Evolutionary conservation across 2,113 vertebrate genomes (phyloP), one percentile per base, ranked within the genome.

Genomic region (Callaeas wilsoni): DNA sequence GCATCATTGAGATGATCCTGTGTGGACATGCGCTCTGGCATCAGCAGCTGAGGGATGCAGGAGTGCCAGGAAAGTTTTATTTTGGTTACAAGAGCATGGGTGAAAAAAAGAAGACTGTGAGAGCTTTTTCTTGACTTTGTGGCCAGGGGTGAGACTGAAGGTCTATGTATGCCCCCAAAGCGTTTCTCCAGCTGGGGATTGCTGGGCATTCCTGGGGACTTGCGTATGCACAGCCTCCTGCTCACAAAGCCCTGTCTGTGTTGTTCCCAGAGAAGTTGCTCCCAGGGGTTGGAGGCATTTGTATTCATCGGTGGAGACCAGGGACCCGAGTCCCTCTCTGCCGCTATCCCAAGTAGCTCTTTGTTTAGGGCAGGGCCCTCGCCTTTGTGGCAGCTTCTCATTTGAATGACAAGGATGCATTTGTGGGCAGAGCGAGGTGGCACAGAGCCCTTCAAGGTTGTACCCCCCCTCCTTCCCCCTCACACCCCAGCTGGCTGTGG

Each of bases 341-440:
- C 55, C 3, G 0, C 35, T 5, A 1, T 64, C 68, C 89, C 79
- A 76, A 83, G 77, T 15, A 27, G 68, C 77, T 77, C 82, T 93
- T 95, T 83, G 83, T 93, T 90, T 75, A 6, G 93, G 93, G 59
- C 79, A 78, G 35, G 85, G 76, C 53, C 53, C 46, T 82, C 8
- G 55, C 30, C 76, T 93, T 97, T 95, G 79, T 94, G 74, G 50
- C 64, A 16, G 56, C 76, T 63, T 81, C 89, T 93, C 82, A 85
- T 90, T 94, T 95, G 95, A 96, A 94, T 93, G 89, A 95, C 62
- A 91, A 74, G 83, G 71, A 79, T 96, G 37, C n/a, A 12, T 87
- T 87, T 63, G 47, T 62, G 71, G 78, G 88, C 76, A 74, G 56
- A 68, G 16, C 17, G 3, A 56, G 44, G 85, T 74, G 39, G 74